Evolutionary conservation across 2,797 vertebrate species (phyloP), one percentile per base, ranked within the genome.

Genomic region (Miichthys miiuy): DNA sequence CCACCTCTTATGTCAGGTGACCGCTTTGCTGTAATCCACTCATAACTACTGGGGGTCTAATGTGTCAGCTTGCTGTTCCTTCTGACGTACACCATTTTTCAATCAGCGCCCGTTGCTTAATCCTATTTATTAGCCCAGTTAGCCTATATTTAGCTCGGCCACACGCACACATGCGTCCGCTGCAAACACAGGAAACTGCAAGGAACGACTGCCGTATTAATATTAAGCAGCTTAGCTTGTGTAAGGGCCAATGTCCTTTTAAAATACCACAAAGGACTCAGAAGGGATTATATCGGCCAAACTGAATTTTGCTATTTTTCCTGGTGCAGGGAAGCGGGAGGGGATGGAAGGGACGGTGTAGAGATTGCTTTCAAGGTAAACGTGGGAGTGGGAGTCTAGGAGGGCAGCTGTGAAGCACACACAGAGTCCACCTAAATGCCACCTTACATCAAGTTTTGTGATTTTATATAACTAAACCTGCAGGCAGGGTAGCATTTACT

Each of bases 181-280:
- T 13, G 50, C 75, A 87, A 87, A 85, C 75, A 84, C 68, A 80
- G 77, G 52, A 84, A 88, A 86, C 14, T 0, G 52, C 77, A 51
- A 83, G 72, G 68, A 91, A 86, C 21, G 6, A 30, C 78, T 62
- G 79, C 55, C 10, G 88, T 81, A 89, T 91, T 91, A 89, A 87
- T 89, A 90, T 89, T 91, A 92, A 93, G 89, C 87, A 89, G 91
- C 84, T 93, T 91, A 91, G 68, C 72, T 87, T 85, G 83, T 82
- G 83, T 90, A 86, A 83, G 60, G 73, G 79, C 84, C 82, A 87
- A 51, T 83, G 82, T 86, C 88, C 87, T 87, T 92, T 87, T 79
- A 77, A 92, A 91, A 91, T 81, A 87, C 86, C 77, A 81, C 38
- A 1, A 42, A 75, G 75, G 83, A 84, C 72, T 87, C 72, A 82